Conservation (phyloP, 2,797 vertebrate genomes). For the Myripristis jacobus region DNA sequence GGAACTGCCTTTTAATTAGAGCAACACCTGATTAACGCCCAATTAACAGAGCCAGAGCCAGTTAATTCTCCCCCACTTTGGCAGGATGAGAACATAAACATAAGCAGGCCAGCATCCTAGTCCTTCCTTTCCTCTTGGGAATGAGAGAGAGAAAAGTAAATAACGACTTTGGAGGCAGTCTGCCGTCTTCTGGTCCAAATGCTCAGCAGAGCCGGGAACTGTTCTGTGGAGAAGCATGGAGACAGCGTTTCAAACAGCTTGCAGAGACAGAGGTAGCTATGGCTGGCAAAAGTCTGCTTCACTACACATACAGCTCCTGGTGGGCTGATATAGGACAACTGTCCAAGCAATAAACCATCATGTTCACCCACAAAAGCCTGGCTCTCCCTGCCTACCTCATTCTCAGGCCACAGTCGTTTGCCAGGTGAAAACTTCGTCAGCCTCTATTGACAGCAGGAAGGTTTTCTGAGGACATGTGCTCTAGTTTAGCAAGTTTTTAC, state of each 20-base stretch:
- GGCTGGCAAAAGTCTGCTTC: slow-evolving; percentile 42
- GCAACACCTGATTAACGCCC: slow-evolving; percentile 86
- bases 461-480: not conserved
- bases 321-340: slow-evolving; percentile 35
- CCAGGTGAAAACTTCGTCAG: slow-evolving; percentile 2
- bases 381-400: not conserved
- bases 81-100: slow-evolving; percentile 78
- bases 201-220: slow-evolving; percentile 34
- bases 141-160: slow-evolving; percentile 67
- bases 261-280: slow-evolving; percentile 39
- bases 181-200: slow-evolving; percentile 63
- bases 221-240: slow-evolving; percentile 7
- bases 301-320: slow-evolving; percentile 35
- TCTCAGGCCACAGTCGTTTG: not conserved
- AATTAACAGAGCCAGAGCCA: slow-evolving; percentile 83
- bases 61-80: slow-evolving; percentile 81
- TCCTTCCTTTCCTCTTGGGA: slow-evolving; percentile 63
- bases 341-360: slow-evolving; percentile 21
- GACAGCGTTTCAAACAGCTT: slow-evolving; percentile 26
- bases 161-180: slow-evolving; percentile 63
- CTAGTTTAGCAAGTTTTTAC: not conserved
- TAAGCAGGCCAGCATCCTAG: slow-evolving; percentile 66
- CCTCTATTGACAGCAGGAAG: slow-evolving; percentile 2
- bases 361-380: slow-evolving; percentile 1
- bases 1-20: slow-evolving; percentile 88